phyloP scores from a whole-genome alignment of 2,888 invertebrate genomes.

The Lochmaea crataegi region DNA sequence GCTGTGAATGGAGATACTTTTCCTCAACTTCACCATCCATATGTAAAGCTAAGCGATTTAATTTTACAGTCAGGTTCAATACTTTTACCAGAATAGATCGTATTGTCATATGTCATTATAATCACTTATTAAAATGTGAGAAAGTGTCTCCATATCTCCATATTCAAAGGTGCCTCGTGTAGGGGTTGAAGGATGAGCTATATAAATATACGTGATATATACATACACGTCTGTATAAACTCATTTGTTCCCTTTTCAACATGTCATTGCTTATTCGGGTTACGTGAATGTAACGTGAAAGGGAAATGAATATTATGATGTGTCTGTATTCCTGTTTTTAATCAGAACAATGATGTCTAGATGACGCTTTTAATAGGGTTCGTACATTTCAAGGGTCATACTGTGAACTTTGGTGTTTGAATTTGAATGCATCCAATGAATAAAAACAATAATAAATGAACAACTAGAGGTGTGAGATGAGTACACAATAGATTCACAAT shows the following conservation, averaged over 20 bases:
- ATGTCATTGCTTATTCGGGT: conserved; percentile 37
- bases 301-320: conserved; percentile 37
- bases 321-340: conserved; percentile 30
- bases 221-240: conserved; percentile 40
- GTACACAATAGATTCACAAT: not conserved
- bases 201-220: conserved; percentile 40
- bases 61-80: not conserved
- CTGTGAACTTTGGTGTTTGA: not conserved
- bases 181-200: conserved; percentile 33
- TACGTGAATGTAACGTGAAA: conserved; percentile 32
- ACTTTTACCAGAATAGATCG: not conserved
- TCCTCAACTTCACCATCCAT: not conserved
- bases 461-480: not conserved
- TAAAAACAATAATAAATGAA: conserved; percentile 1
- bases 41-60: not conserved
- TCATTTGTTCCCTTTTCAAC: conserved; percentile 41
- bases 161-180: not conserved
- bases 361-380: conserved; percentile 16
- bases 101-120: not conserved
- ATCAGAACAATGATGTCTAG: conserved; percentile 32
- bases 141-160: not conserved
- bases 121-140: not conserved
- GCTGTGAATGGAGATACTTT: not conserved
- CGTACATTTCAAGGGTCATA: conserved; percentile 1
- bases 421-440: not conserved